Conservation (phyloP, 92 coral and sea anemone species). For the Virgularia gustaviana region DNA sequence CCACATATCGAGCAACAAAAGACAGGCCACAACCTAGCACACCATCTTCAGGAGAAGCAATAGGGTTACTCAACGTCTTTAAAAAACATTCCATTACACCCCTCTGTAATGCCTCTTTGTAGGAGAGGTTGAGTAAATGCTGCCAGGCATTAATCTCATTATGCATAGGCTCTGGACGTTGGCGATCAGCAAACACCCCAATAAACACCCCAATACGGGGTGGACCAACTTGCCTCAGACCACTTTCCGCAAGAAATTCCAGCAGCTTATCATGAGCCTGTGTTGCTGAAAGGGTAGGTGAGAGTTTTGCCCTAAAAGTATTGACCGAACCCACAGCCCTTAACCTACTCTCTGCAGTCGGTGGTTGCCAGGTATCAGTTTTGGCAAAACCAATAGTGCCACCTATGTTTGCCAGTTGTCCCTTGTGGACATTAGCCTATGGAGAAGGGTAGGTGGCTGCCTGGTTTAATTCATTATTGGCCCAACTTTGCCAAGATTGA, state of each 20-base stretch:
- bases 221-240: slow-evolving; percentile 36
- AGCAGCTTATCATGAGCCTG: slow-evolving; percentile 13
- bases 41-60: too few relatives aligned
- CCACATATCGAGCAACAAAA: too few relatives aligned
- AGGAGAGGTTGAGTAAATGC: slow-evolving; percentile 36
- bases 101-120: slow-evolving; percentile 43
- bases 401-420: slow-evolving; percentile 34
- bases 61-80: neutral
- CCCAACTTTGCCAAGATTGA: too few relatives aligned
- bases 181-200: slow-evolving; percentile 37
- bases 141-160: too few relatives aligned
- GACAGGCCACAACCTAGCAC: too few relatives aligned
- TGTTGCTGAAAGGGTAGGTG: neutral
- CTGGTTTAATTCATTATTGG: too few relatives aligned
- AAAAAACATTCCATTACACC: neutral
- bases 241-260: slow-evolving; percentile 37
- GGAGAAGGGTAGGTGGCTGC: too few relatives aligned
- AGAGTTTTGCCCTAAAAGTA: slow-evolving; percentile 19
- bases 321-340: slow-evolving; percentile 3
- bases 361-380: slow-evolving; percentile 38
- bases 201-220: slow-evolving; percentile 48
- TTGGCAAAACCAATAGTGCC: slow-evolving; percentile 25
- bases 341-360: slow-evolving; percentile 23
- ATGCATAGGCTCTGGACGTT: slow-evolving; percentile 63
- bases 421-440: too few relatives aligned